Evolutionary conservation across 2,888 invertebrate genomes (phyloP), one percentile per base, ranked within the genome.

Genomic region (Norana najaformis): DNA sequence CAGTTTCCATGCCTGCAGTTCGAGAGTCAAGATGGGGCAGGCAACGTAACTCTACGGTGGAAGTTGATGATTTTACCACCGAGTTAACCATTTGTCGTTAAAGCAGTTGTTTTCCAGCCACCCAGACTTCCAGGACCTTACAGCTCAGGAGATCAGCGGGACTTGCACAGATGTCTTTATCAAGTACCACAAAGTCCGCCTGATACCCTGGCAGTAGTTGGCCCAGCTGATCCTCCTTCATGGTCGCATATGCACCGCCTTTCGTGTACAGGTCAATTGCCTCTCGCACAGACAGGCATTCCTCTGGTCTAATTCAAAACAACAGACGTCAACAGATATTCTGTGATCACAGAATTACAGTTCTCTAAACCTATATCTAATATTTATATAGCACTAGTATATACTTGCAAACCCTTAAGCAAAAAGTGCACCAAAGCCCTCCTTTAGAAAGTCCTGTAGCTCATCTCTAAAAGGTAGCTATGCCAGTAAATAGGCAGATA

Each of bases 221-320:
- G 18, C 92, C 92, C 0, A 92, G 91, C 30, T 91, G 83, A 41
- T 91, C 89, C 89, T 92, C 92, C 89, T 89, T 88, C 88, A 89
- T 90, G 1, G 92, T 90, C 0, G 92, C 89, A 88, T 90, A 92
- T 23, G 92, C 92, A 14, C 91, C 92, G 18, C 89, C 90, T 83
- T 89, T 90, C 13, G 92, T 92, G 91, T 92, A 92, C 34, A 92
- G 90, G 82, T 92, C 92, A 23, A 92, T 89, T 18, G 92, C 92
- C 88, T 92, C 88, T 14, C 35, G n/a, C 8, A 92, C 39, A 0
- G 83, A 89, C 39, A 92, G 88, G 14, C 91, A 89, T 88, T 92
- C 92, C 23, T 91, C 91, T 20, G 91, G 91, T 89, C 92, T 92
- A 90, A 34, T 89, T 89, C 8, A 37, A 89, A 88, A 39, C 36